phyloP scores from a whole-genome alignment of 2,888 invertebrate species.

The Elegia similella region DNA sequence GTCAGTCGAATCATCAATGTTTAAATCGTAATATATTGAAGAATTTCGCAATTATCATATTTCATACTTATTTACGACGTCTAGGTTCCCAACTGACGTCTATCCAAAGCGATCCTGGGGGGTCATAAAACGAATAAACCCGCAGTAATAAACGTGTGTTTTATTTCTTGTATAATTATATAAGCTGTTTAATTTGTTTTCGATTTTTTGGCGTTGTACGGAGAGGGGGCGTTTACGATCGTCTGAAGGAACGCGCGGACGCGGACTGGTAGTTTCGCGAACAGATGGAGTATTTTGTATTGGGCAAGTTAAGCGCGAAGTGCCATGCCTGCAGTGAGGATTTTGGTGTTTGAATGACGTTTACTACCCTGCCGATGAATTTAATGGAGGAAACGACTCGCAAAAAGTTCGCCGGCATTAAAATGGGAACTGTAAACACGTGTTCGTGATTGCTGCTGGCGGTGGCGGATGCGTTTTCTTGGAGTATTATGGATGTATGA shows the following conservation, averaged over 20 bases:
- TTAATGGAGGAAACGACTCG: conserved; percentile 34
- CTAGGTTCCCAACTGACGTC: conserved; percentile 73
- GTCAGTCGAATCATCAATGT: conserved; percentile 78
- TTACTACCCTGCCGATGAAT: conserved; percentile 40
- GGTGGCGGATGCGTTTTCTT: no score
- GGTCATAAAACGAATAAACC: conserved; percentile 73
- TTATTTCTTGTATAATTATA: conserved; percentile 73
- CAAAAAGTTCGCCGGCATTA: conserved; percentile 39
- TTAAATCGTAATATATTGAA: conserved; percentile 81
- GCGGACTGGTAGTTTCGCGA: conserved; percentile 20
- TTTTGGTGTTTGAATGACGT: conserved; percentile 34
- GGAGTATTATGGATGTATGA: no score
- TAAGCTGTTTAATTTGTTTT: conserved; percentile 61
- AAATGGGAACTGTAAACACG: conserved; percentile 41
- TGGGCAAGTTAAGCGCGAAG: conserved; percentile 29
- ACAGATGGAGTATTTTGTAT: conserved; percentile 20
- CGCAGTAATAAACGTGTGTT: conserved; percentile 64
- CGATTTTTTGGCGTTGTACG: conserved; percentile 37
- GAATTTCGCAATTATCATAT: conserved; percentile 82
- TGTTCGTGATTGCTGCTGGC: no score
- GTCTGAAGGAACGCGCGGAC: conserved; percentile 34
- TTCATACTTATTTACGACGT: conserved; percentile 80
- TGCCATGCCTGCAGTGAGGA: conserved; percentile 25
- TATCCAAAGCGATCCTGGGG: conserved; percentile 65
- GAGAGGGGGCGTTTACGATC: conserved; percentile 46